phyloP scores from a whole-genome alignment of 2,113 vertebrate species.

The Vicugna pacos region DNA sequence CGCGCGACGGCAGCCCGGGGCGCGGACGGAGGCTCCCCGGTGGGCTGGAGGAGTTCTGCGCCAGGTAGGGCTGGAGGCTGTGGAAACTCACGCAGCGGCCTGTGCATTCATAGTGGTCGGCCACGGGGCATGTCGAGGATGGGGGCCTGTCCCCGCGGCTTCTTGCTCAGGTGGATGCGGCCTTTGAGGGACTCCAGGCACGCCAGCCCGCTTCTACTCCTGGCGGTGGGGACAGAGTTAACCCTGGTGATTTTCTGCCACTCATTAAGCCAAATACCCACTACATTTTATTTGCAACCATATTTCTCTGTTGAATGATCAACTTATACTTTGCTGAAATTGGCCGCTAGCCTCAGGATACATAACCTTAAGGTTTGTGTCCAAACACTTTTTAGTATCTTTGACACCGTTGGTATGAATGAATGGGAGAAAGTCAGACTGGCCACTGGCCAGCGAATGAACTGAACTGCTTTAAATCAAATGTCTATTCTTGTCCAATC shows the following conservation, averaged over 20 bases:
- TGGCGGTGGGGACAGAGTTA: fast-evolving
- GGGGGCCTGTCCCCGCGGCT: conserved; percentile 61
- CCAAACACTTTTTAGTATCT: not conserved
- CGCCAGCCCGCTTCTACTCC: too few relatives aligned
- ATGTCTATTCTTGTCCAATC: not conserved
- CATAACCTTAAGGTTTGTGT: not conserved
- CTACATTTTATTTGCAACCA: not conserved
- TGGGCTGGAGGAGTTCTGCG: conserved; percentile 94
- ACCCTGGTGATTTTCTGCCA: not conserved
- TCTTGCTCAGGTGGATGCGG: not conserved
- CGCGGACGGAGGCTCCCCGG: not conserved
- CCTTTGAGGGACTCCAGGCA: too few relatives aligned
- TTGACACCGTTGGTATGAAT: not conserved
- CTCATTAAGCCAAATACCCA: not conserved
- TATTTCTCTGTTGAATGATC: not conserved
- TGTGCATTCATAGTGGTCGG: conserved; percentile 96
- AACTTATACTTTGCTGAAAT: not conserved
- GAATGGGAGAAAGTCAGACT: not conserved
- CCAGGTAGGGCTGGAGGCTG: conserved; percentile 95
- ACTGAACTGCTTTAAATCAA: not conserved
- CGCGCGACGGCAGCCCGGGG: conserved; percentile 68
- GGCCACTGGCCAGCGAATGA: not conserved
- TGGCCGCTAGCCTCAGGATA: not conserved
- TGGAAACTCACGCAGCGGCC: conserved; percentile 96
- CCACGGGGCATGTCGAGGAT: conserved; percentile 88